Percentiles rank a stretch among this genome's conserved stretches.
Evolutionary conservation across 2,113 vertebrate species (phyloP).

Genomic region (Bufo gargarizans): DNA sequence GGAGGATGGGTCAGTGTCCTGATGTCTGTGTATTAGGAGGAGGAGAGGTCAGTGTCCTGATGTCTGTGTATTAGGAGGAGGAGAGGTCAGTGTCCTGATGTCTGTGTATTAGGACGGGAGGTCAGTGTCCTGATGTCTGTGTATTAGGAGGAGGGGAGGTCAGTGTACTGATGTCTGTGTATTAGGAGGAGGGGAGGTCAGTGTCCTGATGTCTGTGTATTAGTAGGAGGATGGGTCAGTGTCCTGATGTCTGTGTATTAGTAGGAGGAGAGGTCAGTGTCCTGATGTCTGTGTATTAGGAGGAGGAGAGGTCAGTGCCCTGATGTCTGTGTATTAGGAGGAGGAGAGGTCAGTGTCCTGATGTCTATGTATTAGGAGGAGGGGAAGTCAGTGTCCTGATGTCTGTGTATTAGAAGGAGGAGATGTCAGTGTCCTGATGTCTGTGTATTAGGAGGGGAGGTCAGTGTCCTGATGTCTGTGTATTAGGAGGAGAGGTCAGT

Average conservation of each 20-base stretch:
- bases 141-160: constrained; percentile 21
- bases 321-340: neutral
- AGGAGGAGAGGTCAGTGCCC: neutral
- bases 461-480: too few relatives aligned
- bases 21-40: constrained; percentile 11
- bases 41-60: neutral
- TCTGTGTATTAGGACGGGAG: constrained; percentile 12
- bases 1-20: neutral
- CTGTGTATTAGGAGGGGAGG: too few relatives aligned
- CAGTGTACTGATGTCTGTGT: neutral
- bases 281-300: neutral
- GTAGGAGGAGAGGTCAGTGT: constrained; percentile 6
- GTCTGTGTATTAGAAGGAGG: constrained; percentile 28
- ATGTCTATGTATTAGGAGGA: neutral
- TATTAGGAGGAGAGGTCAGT: too few relatives aligned
- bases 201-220: neutral
- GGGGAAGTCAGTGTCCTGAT: too few relatives aligned
- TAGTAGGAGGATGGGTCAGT: neutral
- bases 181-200: neutral
- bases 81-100: neutral
- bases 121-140: neutral
- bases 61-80: neutral
- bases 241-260: neutral
- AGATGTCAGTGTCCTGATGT: neutral
- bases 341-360: neutral